phyloP scores from a whole-genome alignment of 2,113 vertebrate species.

The Amblyornis subalaris region DNA sequence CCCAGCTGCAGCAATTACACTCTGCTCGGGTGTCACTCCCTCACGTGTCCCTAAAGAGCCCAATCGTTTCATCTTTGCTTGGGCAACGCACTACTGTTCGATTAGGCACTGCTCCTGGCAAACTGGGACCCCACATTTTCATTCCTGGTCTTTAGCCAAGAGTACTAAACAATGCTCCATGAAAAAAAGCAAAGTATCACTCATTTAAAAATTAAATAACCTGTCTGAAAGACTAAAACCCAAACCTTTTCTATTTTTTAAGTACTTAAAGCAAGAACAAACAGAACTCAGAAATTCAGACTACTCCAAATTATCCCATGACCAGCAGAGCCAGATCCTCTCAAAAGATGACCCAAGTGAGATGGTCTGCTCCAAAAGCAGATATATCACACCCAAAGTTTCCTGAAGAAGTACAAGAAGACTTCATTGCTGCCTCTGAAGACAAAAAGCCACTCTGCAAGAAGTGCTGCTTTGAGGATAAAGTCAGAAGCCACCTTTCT shows the following conservation, averaged over 20 bases:
- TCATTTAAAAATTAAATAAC: constrained; percentile 13
- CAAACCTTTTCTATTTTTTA: not conserved
- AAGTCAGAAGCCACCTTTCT: constrained; percentile 8
- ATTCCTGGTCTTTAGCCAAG: not conserved
- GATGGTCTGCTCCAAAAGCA: not conserved
- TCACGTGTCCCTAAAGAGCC: not conserved
- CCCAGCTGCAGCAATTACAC: not conserved
- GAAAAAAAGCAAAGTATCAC: not conserved
- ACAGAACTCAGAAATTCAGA: not conserved
- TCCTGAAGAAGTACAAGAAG: not conserved
- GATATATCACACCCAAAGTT: not conserved
- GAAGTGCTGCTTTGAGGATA: not conserved
- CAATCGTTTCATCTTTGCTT: not conserved
- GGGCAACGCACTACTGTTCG: not conserved
- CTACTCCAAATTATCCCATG: not conserved
- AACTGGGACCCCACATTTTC: not conserved
- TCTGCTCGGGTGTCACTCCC: not conserved
- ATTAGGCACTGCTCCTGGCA: not conserved
- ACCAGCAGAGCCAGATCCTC: not conserved
- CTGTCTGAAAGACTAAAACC: not conserved
- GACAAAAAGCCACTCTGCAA: not conserved
- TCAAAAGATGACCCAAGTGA: not conserved
- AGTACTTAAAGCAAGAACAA: not conserved
- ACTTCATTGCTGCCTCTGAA: not conserved
- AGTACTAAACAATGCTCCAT: not conserved